These are phyloP conservation scores for Hyperopisus bebe DNA, from an alignment of 2,113 vertebrate genomes.

Conservation along the genomic window DNA sequence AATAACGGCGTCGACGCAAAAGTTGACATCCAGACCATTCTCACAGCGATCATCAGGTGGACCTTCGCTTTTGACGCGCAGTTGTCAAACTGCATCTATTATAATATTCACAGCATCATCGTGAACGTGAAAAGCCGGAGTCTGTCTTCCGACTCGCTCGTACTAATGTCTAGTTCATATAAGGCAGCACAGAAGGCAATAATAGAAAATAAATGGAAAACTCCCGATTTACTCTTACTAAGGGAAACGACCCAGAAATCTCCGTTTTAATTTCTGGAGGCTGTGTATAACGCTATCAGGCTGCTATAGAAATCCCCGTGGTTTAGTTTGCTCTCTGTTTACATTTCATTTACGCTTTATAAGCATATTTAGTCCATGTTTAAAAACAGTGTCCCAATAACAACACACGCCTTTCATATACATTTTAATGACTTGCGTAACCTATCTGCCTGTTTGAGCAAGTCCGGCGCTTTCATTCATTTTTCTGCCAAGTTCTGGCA, in stretches of 20 bases:
- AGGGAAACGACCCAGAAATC: not conserved
- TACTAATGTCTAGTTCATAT: not conserved
- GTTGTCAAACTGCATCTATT: not conserved
- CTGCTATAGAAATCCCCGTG: not conserved
- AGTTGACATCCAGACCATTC: not conserved
- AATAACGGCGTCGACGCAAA: not conserved
- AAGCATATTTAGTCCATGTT: not conserved
- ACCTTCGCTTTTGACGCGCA: not conserved
- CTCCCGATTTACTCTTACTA: not conserved
- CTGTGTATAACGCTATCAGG: not conserved
- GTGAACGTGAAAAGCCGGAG: not conserved
- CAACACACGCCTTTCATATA: not conserved
- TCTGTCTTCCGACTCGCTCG: not conserved
- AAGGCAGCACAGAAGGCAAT: not conserved
- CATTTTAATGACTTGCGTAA: slow-evolving; percentile 26
- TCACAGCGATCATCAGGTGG: not conserved
- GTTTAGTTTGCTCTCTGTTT: not conserved
- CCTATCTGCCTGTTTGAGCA: slow-evolving; percentile 41
- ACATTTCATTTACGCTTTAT: not conserved
- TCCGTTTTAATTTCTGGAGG: not conserved
- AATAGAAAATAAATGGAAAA: not conserved
- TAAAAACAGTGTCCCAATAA: not conserved
- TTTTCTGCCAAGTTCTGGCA: slow-evolving; percentile 48
- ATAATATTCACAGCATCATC: not conserved
- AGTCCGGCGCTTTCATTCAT: slow-evolving; percentile 28